Percentiles rank a stretch among this genome's conserved stretches.
phyloP scores from a whole-genome alignment of 2,113 vertebrate genomes.

The Pollimyrus isidori region DNA sequence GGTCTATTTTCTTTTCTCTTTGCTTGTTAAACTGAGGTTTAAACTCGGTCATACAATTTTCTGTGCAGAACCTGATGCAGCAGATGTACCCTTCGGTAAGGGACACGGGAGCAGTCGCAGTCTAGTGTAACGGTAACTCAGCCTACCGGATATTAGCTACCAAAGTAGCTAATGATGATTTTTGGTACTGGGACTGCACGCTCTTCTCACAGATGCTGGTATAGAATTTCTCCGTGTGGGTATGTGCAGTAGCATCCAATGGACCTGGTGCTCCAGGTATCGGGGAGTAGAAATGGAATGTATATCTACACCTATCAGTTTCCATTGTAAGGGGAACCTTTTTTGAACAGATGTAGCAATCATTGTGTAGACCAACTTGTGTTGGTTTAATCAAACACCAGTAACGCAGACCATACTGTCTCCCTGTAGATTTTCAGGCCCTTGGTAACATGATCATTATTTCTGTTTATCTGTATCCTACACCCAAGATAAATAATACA shows the following conservation, averaged over 20 bases:
- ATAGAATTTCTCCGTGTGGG: background rate
- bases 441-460: background rate
- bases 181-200: background rate
- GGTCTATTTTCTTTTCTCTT: background rate
- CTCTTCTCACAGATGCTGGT: background rate
- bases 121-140: background rate
- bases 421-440: background rate
- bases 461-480: background rate
- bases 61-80: background rate
- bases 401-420: background rate
- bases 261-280: background rate
- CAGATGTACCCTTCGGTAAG: background rate
- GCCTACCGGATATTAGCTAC: background rate
- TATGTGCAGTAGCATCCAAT: background rate
- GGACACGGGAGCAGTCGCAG: background rate
- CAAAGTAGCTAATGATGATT: background rate
- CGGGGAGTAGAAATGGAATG: background rate
- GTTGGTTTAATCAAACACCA: background rate
- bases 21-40: background rate
- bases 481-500: background rate
- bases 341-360: background rate
- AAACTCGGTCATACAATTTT: background rate
- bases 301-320: background rate
- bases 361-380: background rate
- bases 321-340: background rate